Percentiles rank a stretch among this genome's conserved stretches.
Evolutionary conservation across 2,797 vertebrate genomes (phyloP).

Genomic region (Sarcoramphus papa): DNA sequence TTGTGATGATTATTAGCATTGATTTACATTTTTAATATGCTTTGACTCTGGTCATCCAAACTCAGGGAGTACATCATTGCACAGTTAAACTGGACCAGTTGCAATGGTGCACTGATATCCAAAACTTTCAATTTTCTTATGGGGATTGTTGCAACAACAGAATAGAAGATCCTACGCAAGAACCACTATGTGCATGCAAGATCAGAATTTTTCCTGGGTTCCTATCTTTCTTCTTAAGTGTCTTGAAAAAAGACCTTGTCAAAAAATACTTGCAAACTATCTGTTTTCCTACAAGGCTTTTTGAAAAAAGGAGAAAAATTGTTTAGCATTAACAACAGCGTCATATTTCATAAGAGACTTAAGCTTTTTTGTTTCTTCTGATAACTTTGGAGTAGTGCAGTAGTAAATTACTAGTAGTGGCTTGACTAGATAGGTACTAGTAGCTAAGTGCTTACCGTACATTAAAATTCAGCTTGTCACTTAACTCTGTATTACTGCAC

Average conservation of each 20-base stretch:
- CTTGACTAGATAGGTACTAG: neutral
- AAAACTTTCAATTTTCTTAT: neutral
- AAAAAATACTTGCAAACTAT: neutral
- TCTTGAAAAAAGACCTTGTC: neutral
- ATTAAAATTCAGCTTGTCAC: neutral
- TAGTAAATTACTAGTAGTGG: neutral
- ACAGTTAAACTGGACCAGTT: neutral
- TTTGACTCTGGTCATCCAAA: neutral
- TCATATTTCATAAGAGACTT: neutral
- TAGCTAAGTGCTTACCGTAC: neutral
- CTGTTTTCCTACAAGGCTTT: neutral
- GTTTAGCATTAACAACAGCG: neutral
- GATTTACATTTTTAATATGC: neutral
- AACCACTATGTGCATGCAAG: fast-evolving
- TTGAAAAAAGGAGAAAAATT: neutral
- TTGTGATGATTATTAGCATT: neutral
- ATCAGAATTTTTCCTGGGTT: neutral
- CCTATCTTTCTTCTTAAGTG: neutral
- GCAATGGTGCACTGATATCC: neutral
- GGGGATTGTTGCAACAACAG: neutral
- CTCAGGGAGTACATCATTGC: neutral
- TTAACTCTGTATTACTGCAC: neutral
- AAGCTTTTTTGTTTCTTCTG: neutral
- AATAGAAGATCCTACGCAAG: neutral
- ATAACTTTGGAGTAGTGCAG: neutral